These are phyloP conservation scores for Chaetophractus vellerosus DNA, from an alignment of 2,797 vertebrate genomes.

Conservation along the genomic window DNA sequence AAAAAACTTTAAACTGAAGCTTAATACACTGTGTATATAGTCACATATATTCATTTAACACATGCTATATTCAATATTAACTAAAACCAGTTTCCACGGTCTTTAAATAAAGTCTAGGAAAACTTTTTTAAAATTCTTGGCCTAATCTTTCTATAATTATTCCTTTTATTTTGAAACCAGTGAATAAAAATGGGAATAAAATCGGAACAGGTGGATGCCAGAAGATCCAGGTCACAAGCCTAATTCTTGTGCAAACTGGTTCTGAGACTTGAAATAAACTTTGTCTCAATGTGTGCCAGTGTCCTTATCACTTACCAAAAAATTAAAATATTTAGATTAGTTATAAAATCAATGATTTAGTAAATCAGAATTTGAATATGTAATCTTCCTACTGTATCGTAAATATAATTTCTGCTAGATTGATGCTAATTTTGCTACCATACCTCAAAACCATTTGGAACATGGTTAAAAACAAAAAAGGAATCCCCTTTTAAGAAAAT, in stretches of 20 bases:
- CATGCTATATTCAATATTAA: conserved; percentile 61
- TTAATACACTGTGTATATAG: conserved; percentile 38
- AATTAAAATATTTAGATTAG: neutral
- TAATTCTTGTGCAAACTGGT: neutral
- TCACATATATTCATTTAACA: conserved; percentile 63
- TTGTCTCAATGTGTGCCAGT: neutral
- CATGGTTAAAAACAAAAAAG: neutral
- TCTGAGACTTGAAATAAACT: neutral
- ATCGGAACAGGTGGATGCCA: neutral
- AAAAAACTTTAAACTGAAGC: conserved; percentile 66
- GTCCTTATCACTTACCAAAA: neutral
- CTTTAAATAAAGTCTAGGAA: conserved; percentile 75
- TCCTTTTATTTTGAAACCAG: conserved; percentile 39
- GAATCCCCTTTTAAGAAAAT: conserved; percentile 33
- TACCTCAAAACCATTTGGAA: neutral
- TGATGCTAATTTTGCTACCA: neutral
- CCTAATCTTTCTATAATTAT: conserved; percentile 39
- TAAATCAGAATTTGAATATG: conserved; percentile 5
- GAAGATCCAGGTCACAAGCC: neutral
- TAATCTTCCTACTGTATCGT: neutral
- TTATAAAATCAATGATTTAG: neutral
- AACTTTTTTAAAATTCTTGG: conserved; percentile 50
- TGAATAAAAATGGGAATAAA: neutral
- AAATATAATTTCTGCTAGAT: conserved; percentile 19
- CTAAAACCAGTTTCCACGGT: conserved; percentile 59